These are phyloP conservation scores for Chelonia mydas DNA, from an alignment of 2,797 vertebrate genomes.

Conservation along the genomic window DNA sequence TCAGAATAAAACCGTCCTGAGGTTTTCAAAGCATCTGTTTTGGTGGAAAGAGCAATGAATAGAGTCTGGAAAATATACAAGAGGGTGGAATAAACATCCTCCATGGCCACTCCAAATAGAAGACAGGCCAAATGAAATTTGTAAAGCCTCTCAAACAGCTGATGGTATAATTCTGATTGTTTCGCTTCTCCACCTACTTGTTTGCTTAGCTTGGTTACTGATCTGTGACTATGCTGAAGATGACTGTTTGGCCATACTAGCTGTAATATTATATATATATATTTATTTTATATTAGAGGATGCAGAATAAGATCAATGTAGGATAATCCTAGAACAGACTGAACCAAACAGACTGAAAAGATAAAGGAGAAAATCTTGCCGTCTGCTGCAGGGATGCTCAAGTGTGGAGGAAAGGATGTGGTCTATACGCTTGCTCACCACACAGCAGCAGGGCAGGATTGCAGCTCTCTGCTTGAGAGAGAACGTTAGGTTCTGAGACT, in stretches of 20 bases:
- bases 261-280: no score
- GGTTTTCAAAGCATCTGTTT: slow-evolving; percentile 31
- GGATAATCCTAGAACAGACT: not conserved
- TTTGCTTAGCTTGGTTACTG: not conserved
- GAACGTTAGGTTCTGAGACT: not conserved
- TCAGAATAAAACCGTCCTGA: not conserved
- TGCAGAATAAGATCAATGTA: not conserved
- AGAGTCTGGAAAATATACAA: not conserved
- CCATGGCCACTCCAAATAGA: not conserved
- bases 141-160: not conserved
- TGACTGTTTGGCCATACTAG: not conserved
- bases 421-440: not conserved
- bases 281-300: not conserved
- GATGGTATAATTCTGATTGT: not conserved
- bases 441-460: not conserved
- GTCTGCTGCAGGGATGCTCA: no score
- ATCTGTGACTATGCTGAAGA: not conserved
- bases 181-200: not conserved
- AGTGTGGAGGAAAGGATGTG: not conserved
- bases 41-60: slow-evolving; percentile 28
- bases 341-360: not conserved
- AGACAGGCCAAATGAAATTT: not conserved
- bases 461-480: not conserved
- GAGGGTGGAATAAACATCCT: not conserved
- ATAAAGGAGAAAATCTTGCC: not conserved